Evolutionary conservation across 2,888 invertebrate species (phyloP), one percentile per base, ranked within the genome.

Genomic region (Drosophila formosana): DNA sequence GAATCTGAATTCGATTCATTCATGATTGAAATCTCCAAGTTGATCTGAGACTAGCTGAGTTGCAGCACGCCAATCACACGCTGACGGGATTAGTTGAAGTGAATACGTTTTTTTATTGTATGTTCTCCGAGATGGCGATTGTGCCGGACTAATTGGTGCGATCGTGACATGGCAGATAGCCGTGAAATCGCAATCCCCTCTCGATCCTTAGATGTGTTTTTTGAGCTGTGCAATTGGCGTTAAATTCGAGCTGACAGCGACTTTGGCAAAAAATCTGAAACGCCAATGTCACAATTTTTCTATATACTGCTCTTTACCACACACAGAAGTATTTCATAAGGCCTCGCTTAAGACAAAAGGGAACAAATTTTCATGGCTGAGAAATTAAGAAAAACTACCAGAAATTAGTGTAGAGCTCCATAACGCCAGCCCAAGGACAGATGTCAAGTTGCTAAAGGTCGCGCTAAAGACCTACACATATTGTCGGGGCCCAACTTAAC

Each of bases 1-100:
- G 50, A 57, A 75, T 70, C 56, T 52, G 45, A 67, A 45, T 79
- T 37, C 57, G 45, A 79, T 45, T 43, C 66, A 76, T 87, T 79
- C 79, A 78, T 68, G 52, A 89, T 88, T 80, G 69, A 74, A 77
- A 83, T 89, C 80, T 75, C 45, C 51, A 53, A 32, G 39, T 7
- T 47, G 43, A 65, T 64, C 66, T 45, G 37, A 66, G 58, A 63
- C 52, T 23, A 41, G 51, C 85, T 81, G 58, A 75, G 72, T 76
- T 62, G 69, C 74, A 80, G 72, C 83, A 82, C 75, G 90, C 83
- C 91, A 90, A 89, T 90, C 90, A 85, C 86, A 85, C 81, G 78
- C 83, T 89, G 90, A 90, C 89, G 79, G 90, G 90, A 91, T 91
- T 91, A 90, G 61, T 66, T 64, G 67, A 70, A 78, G 76, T 69